Evolutionary conservation across 2,888 invertebrate genomes (phyloP).

Genomic region (Drosophila testacea): DNA sequence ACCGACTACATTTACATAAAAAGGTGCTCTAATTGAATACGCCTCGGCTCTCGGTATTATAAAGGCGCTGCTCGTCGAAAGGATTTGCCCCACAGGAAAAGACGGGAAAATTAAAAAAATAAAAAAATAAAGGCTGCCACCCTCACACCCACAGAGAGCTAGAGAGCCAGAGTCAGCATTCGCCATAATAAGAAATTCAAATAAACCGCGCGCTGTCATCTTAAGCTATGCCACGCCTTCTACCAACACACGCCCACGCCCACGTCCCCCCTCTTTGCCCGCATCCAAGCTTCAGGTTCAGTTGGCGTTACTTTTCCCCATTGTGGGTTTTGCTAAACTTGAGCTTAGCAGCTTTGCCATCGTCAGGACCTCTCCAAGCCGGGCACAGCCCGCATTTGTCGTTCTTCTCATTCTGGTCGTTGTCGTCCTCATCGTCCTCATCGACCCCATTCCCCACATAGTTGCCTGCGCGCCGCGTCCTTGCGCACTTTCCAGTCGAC

Average conservation of each 20-base stretch:
- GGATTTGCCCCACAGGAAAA: constrained; percentile 63
- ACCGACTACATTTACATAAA: constrained; percentile 78
- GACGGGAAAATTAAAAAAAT: constrained; percentile 58
- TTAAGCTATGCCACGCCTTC: constrained; percentile 81
- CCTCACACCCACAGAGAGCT: background rate
- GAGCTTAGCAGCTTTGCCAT: constrained; percentile 79
- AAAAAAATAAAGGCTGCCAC: background rate
- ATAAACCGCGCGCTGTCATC: constrained; percentile 83
- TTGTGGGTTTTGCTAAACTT: constrained; percentile 81
- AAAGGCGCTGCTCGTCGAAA: constrained; percentile 45
- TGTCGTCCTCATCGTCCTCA: constrained; percentile 40
- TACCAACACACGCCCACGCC: constrained; percentile 59
- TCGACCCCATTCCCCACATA: constrained; percentile 1
- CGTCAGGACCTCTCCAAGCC: constrained; percentile 44
- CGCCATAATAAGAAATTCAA: constrained; percentile 81
- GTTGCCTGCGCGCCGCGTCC: constrained; percentile 64
- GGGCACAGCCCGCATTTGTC: constrained; percentile 73
- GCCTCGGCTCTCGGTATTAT: constrained; percentile 27
- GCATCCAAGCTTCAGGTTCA: constrained; percentile 37
- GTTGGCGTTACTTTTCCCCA: constrained; percentile 43
- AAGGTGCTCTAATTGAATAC: constrained; percentile 78
- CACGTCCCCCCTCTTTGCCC: background rate
- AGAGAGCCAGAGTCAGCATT: constrained; percentile 24
- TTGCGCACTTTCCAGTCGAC: constrained; percentile 84
- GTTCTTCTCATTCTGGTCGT: constrained; percentile 52